Percentiles rank a stretch among this genome's conserved stretches.
Conservation (phyloP, 23 tunicate genomes). For the Corella eumyota region DNA sequence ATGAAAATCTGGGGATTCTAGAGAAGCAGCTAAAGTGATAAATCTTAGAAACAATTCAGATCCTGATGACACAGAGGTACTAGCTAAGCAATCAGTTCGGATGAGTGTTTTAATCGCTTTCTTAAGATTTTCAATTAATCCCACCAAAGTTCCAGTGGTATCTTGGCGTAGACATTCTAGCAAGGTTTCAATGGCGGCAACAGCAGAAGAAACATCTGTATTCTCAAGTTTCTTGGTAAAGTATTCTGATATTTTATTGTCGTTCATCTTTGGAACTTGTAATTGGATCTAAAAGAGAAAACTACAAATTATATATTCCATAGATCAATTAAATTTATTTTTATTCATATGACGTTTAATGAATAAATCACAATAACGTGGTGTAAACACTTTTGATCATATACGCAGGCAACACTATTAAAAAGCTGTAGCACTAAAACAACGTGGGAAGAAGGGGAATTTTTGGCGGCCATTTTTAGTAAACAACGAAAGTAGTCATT, state of each 20-base stretch:
- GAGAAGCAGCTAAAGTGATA: conserved; percentile 68
- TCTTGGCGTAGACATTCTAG: conserved; percentile 56
- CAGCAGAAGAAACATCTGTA: conserved; percentile 45
- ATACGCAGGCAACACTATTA: no score
- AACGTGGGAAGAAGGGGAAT: no score
- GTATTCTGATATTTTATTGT: conserved; percentile 30
- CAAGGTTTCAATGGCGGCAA: conserved; percentile 85
- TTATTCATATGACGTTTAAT: no score
- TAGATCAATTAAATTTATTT: no score
- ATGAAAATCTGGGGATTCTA: conserved; percentile 44
- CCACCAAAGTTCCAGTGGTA: conserved; percentile 54
- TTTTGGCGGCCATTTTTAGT: no score
- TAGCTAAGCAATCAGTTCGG: conserved; percentile 59
- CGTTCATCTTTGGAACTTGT: conserved; percentile 32
- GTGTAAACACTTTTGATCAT: no score
- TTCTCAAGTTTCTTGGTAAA: conserved; percentile 38
- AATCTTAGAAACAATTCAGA: conserved; percentile 86
- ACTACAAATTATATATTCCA: no score
- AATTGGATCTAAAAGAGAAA: no score
- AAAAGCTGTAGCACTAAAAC: no score
- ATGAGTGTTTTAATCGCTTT: conserved; percentile 38
- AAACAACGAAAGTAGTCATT: no score
- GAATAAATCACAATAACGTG: no score
- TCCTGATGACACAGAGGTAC: conserved; percentile 94
- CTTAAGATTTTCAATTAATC: conserved; percentile 53